Base-by-base conservation (phyloP, 2,888 invertebrate genomes). In the Dione juno region DNA sequence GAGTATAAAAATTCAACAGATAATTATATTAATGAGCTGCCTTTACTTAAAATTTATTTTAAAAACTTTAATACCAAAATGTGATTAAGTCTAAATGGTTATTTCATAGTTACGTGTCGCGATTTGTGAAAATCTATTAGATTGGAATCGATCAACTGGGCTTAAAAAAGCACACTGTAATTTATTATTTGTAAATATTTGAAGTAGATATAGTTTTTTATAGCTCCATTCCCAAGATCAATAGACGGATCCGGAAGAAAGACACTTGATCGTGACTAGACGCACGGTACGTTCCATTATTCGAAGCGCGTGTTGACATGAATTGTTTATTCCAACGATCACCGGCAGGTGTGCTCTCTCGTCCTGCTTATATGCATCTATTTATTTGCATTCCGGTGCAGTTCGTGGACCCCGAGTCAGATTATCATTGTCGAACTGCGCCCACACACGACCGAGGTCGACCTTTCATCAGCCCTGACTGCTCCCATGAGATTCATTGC, bases 311-410 rank as follows among this genome's bases (percentile, higher is more conserved):
- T 78, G 86, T 84, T 84, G 85, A 85, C 86, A 82, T 79, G 88
- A 85, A 88, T 90, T 90, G 91, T 91, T 90, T 91, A 88, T 87
- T 86, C 85, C 87, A 78, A 75, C 83, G 85, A 87, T 88, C 84
- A 82, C 78, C 82, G 86, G 85, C 92, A 91, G 92, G 92, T 92
- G 91, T 86, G 83, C 83, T 80, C 81, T 84, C 83, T 84, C 88
- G 85, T 88, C 90, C 89, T 90, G 89, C 88, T 87, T 87, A 87
- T 87, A 81, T 83, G 84, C 84, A 87, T 86, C 84, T 88, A 90
- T 90, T 90, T 92, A 89, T 92, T 92, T 92, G 91, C 92, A 90
- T 92, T 88, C 92, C 91, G 81, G 84, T 83, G 82, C 84, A 87
- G 91, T 90, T 91, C 91, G 87, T 87, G 86, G 86, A 90, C 90